Base-by-base conservation (phyloP, 2,113 vertebrate species). In the Ibidorhyncha struthersii region DNA sequence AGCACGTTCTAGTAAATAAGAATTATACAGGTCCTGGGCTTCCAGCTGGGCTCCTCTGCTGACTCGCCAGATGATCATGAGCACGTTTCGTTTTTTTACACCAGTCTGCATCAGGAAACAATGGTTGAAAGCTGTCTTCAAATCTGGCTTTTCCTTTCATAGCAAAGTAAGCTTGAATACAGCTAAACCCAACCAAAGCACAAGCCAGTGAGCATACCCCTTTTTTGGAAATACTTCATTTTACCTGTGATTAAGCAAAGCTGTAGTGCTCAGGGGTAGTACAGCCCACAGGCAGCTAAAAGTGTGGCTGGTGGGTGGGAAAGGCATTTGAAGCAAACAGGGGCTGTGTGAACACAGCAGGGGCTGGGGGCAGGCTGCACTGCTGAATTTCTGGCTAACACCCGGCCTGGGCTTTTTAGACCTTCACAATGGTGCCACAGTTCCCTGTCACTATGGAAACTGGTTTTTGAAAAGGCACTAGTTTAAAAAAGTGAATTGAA, bases 401-500 rank as follows among this genome's bases (percentile, higher is more conserved):
- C 36, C 15, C 14, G 0, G 14, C 40, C 0, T 0, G 36, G 62
- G 85, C 53, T 88, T 80, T 92, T 41, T 87, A 85, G 87, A 69
- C 67, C 53, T 77, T 90, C 66, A 97, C 96, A 97, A 96, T 97
- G 71, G 74, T 93, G 82, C 90, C 82, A 96, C 95, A 97, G 96
- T 97, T 95, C 90, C 34, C 78, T 50, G 71, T 97, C 78, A 56
- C 96, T 90, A 97, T 96, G 95, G 96, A 91, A 96, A 97, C 96
- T 32, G 34, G 9, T 52, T 93, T 85, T 84, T 91, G 56, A 95
- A 95, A 96, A 93, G 90, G 53, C 78, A 65, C 53, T 77, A 65
- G 29, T 76, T 95, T 89, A 8, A 79, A 95, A 95, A 96, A 93
- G 90, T 45, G 66, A 88, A 85, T 77, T 96, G 87, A 94, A 96